Evolutionary conservation across 2,113 vertebrate genomes (phyloP).

Genomic region (Nothoprocta pentlandii): DNA sequence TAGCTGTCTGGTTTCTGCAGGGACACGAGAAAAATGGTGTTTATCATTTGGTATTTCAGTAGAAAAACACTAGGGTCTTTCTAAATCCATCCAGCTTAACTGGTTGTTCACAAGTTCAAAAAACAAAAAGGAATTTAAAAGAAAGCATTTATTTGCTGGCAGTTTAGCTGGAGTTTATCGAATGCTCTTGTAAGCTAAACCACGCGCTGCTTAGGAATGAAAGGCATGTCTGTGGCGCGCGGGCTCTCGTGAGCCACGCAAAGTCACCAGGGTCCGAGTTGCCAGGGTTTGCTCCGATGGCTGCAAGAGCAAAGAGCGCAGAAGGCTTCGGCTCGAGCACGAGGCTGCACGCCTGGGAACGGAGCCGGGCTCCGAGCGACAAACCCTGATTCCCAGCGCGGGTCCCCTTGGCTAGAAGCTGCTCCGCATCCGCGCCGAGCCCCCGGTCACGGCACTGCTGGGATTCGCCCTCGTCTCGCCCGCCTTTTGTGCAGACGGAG

Average conservation of each 20-base stretch:
- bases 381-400: no score
- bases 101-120: neutral
- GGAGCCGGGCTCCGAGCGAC: no score
- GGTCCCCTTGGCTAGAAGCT: no score
- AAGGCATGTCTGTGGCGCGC: neutral
- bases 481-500: neutral
- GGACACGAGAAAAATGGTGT: slow-evolving; percentile 33
- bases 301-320: no score
- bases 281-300: no score
- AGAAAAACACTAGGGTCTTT: slow-evolving; percentile 31
- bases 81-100: slow-evolving; percentile 39
- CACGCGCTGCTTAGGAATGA: neutral
- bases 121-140: slow-evolving; percentile 1
- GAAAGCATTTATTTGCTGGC: slow-evolving; percentile 18
- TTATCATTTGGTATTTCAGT: slow-evolving; percentile 38
- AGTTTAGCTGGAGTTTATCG: slow-evolving; percentile 14
- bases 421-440: no score
- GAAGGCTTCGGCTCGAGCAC: no score
- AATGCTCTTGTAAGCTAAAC: neutral
- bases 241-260: neutral
- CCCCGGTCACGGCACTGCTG: no score
- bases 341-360: no score
- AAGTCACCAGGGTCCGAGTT: no score
- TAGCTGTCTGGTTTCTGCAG: slow-evolving; percentile 19
- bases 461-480: neutral